Evolutionary conservation across 2,888 invertebrate species (phyloP), one percentile per base, ranked within the genome.

Genomic region (Pandemis heparana): DNA sequence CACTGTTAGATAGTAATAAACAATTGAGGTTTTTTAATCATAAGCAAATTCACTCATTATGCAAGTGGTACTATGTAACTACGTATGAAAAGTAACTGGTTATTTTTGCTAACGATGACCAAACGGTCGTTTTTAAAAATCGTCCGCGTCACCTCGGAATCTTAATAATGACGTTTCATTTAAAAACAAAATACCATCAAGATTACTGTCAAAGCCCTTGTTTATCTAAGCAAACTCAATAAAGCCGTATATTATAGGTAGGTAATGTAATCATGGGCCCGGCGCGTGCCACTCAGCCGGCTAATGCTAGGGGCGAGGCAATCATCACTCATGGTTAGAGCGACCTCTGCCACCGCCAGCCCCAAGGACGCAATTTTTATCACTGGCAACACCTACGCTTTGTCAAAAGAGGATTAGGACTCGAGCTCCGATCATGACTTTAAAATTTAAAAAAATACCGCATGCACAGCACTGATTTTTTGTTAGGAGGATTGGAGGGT

Each of bases 311-410:
- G 93, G 92, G 92, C 90, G 91, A 83, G 83, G 81, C 85, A 81
- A 81, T 88, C 92, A 93, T 94, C 92, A 89, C 83, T 94, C 93
- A 92, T 89, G 91, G 93, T 93, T 92, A 92, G 87, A 81, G 80
- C 82, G 77, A 85, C 86, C 84, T 83, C 79, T 81, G 84, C 83
- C 87, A 84, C 83, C 80, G 75, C 74, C 82, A 73, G 78, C 75
- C 91, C 90, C 87, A 88, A 87, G 88, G 89, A 88, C 83, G 83
- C 88, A 85, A 91, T 92, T 92, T 92, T 93, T 92, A 93, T 92
- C 90, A 85, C 85, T 78, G 80, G 79, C 83, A 65, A 65, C 65
- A 65, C 63, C 56, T 61, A 56, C 65, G 32, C 59, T 71, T 71
- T 66, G 71, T 71, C 71, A 71, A 46, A 23, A 56, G 56, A 56